A percentile compares a stretch with the other conserved stretches of the same genome.
These are phyloP conservation scores for Dicerorhinus sumatrensis DNA, from an alignment of 2,113 vertebrate genomes.

Conservation along the genomic window DNA sequence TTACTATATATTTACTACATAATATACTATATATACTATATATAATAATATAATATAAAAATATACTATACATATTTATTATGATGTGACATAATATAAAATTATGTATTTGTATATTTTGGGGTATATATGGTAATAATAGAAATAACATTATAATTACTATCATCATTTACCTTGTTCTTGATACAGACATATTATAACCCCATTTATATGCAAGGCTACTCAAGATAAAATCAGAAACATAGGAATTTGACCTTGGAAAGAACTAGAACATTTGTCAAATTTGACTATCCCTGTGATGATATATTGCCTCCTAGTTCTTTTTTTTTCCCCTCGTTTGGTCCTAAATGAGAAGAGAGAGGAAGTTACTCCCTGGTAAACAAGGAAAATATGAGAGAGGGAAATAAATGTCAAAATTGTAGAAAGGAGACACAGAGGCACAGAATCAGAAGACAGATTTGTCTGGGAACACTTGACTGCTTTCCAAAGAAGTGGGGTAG, in stretches of 20 bases:
- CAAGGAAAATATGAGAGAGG: background rate
- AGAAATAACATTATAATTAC: background rate
- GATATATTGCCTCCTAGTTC: background rate
- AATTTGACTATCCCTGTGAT: background rate
- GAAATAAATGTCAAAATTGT: background rate
- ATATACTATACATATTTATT: too few relatives aligned
- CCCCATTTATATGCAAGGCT: background rate
- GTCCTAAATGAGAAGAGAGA: background rate
- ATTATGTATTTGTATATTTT: background rate
- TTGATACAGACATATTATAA: background rate
- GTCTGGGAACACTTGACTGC: background rate
- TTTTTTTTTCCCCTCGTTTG: background rate
- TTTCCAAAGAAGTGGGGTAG: background rate
- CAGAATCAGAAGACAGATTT: background rate
- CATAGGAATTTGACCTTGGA: background rate
- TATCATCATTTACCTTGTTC: background rate
- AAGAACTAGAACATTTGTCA: background rate
- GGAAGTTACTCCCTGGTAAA: background rate
- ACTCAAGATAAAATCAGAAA: slow-evolving; percentile 26
- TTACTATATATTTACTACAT: background rate
- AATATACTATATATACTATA: too few relatives aligned
- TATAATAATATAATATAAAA: too few relatives aligned
- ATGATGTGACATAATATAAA: background rate
- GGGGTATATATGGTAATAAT: background rate
- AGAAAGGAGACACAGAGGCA: background rate